Evolutionary conservation across 2,888 invertebrate species (phyloP).

Genomic region (Candidula unifasciata): DNA sequence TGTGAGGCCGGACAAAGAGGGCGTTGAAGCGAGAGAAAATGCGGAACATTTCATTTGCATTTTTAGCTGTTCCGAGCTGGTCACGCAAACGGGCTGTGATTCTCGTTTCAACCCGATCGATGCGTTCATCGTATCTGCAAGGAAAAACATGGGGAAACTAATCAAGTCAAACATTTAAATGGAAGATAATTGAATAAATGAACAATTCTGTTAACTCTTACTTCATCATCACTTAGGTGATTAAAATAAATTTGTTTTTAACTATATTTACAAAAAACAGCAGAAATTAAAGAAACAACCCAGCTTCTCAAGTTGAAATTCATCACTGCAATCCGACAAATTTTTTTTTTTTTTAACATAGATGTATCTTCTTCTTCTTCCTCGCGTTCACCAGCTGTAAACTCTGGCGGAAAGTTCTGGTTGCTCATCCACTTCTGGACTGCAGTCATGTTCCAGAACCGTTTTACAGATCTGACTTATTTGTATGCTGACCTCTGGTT

Average conservation of each 20-base stretch:
- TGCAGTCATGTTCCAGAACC: no score
- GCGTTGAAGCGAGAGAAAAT: slow-evolving; percentile 98
- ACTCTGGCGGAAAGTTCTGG: no score
- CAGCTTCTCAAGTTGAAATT: no score
- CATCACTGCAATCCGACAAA: no score
- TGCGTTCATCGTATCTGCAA: slow-evolving; percentile 91
- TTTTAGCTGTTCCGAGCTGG: slow-evolving; percentile 98
- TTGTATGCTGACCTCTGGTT: no score
- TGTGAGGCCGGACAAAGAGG: slow-evolving; percentile 98
- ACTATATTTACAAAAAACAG: no score
- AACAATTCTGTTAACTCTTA: background rate
- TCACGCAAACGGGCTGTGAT: slow-evolving; percentile 98
- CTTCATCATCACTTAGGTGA: background rate
- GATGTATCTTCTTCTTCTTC: no score
- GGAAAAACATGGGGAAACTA: background rate
- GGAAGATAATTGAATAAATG: background rate
- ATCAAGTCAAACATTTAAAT: background rate
- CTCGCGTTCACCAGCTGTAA: no score
- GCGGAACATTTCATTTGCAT: slow-evolving; percentile 99
- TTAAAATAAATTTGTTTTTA: background rate
- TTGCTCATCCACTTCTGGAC: no score
- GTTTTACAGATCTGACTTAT: no score
- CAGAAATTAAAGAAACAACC: no score
- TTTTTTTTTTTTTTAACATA: no score
- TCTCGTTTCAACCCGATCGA: slow-evolving; percentile 97